Percentiles rank a stretch among this genome's conserved stretches.
Conservation (phyloP, 1,140 invertebrate species). For the Psilanteris sp. region DNA sequence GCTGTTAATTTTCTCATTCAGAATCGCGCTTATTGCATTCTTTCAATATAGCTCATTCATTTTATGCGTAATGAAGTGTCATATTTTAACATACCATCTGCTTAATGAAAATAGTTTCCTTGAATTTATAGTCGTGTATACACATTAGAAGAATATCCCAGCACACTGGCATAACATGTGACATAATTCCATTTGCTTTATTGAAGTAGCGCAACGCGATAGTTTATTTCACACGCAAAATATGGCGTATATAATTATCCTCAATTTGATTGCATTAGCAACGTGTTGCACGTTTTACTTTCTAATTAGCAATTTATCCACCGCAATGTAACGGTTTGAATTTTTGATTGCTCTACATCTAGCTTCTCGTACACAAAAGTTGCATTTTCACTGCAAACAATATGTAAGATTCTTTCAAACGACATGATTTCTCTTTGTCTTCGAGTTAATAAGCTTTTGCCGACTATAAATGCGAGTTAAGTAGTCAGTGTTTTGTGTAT, state of each 20-base stretch:
- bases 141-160: constrained; percentile 43
- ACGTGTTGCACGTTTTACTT: constrained; percentile 10
- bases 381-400: constrained; percentile 4
- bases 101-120: constrained; percentile 64
- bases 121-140: constrained; percentile 57
- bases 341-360: constrained; percentile 5
- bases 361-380: background rate
- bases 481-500: no score
- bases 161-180: constrained; percentile 23
- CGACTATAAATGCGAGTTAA: no score
- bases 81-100: constrained; percentile 61
- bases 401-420: no score
- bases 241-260: constrained; percentile 44
- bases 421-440: no score
- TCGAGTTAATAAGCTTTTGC: no score
- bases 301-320: constrained; percentile 27
- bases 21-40: constrained; percentile 63
- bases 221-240: constrained; percentile 45
- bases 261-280: constrained; percentile 14
- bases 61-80: constrained; percentile 60
- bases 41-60: constrained; percentile 63
- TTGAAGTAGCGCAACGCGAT: constrained; percentile 38
- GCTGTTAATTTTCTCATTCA: constrained; percentile 61
- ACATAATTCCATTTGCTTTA: constrained; percentile 59
- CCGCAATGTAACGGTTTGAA: constrained; percentile 3